A percentile compares a stretch with the other conserved stretches of the same genome.
phyloP scores from a whole-genome alignment of 2,113 vertebrate species.

The Nothocercus nigrocapillus region DNA sequence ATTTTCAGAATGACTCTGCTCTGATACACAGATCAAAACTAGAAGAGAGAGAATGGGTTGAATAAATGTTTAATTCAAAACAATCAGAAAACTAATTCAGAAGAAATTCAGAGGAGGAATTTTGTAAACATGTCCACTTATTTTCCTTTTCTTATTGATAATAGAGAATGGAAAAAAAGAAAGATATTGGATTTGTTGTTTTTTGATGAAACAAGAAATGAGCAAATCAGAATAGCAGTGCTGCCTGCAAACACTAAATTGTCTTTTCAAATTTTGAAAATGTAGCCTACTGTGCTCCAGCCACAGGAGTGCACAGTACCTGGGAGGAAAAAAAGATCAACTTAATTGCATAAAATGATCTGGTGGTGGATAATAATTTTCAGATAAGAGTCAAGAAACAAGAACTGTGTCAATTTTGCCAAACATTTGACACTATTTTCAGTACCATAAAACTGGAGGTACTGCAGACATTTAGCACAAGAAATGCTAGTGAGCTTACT shows the following conservation, averaged over 20 bases:
- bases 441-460: neutral
- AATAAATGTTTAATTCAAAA: conserved; percentile 7
- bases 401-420: neutral
- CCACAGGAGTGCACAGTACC: neutral
- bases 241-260: neutral
- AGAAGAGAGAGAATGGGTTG: neutral
- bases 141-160: neutral
- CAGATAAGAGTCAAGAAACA: neutral
- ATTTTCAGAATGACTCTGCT: neutral
- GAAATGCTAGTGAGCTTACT: neutral
- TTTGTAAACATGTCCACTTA: neutral
- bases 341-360: neutral
- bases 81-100: neutral
- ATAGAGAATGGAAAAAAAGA: rapidly evolving
- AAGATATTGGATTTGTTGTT: neutral
- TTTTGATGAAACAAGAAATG: neutral
- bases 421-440: neutral
- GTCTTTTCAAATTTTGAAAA: neutral
- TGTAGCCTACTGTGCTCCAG: neutral
- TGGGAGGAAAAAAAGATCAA: neutral
- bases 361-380: neutral
- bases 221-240: neutral
- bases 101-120: neutral
- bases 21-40: neutral
- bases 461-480: neutral